These are phyloP conservation scores for Apistogramma diplotaenia DNA, from an alignment of 2,113 vertebrate genomes.

Conservation along the genomic window DNA sequence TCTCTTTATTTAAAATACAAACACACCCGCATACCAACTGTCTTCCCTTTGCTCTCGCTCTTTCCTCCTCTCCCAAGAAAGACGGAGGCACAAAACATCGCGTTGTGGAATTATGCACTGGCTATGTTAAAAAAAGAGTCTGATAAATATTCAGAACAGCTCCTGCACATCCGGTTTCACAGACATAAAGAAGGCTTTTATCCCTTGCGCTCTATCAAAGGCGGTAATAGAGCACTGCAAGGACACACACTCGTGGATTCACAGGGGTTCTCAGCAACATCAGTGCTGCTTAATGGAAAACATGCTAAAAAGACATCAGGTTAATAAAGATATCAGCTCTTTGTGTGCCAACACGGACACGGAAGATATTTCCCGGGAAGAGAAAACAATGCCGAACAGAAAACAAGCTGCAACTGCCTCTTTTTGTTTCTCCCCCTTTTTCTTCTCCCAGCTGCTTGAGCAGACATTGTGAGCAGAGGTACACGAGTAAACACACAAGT, in stretches of 20 bases:
- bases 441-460: conserved; percentile 7
- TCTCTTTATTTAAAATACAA: conserved; percentile 37
- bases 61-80: conserved; percentile 1
- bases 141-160: conserved; percentile 75
- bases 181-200: conserved; percentile 77
- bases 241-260: conserved; percentile 52
- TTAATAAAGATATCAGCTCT: conserved; percentile 8
- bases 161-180: conserved; percentile 74
- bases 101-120: conserved; percentile 48
- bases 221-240: conserved; percentile 61
- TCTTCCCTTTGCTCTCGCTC: not conserved
- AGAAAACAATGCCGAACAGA: not conserved
- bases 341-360: not conserved
- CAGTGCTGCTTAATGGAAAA: conserved; percentile 27
- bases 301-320: conserved; percentile 21
- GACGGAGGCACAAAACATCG: conserved; percentile 30
- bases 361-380: not conserved
- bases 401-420: not conserved
- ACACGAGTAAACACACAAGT: conserved; percentile 46
- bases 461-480: conserved; percentile 30
- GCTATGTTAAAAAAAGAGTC: conserved; percentile 50
- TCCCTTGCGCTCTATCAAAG: conserved; percentile 61
- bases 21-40: conserved; percentile 16
- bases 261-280: conserved; percentile 36
- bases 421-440: not conserved